Percentiles rank a stretch among this genome's conserved stretches.
Evolutionary conservation across 1,140 invertebrate species (phyloP).

Genomic region (Sipha flava): DNA sequence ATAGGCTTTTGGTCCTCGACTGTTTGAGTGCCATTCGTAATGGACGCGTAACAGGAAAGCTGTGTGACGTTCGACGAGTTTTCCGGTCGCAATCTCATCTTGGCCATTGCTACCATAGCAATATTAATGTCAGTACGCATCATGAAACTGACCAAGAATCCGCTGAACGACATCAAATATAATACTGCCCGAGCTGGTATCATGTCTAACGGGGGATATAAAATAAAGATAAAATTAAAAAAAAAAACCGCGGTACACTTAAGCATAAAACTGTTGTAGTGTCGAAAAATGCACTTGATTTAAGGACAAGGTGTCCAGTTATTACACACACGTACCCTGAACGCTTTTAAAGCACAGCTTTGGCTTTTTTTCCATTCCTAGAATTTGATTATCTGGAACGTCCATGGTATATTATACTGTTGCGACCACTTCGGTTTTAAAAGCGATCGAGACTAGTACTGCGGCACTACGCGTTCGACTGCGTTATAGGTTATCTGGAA

Average conservation of each 20-base stretch:
- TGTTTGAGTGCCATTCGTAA: slow-evolving; percentile 34
- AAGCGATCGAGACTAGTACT: too few species aligned
- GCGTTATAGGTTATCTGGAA: background rate
- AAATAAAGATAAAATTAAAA: background rate
- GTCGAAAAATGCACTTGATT: background rate
- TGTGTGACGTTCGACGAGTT: slow-evolving; percentile 36
- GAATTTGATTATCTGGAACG: slow-evolving; percentile 15
- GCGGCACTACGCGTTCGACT: background rate
- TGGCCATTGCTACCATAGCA: slow-evolving; percentile 60
- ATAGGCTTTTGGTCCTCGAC: slow-evolving; percentile 35
- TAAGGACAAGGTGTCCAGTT: background rate
- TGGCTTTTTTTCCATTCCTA: slow-evolving; percentile 16
- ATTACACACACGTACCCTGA: background rate
- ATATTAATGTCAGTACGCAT: slow-evolving; percentile 67
- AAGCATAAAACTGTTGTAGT: background rate
- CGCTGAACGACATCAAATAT: slow-evolving; percentile 61
- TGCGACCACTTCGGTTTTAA: background rate
- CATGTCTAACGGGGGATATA: slow-evolving; percentile 46
- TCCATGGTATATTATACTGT: background rate
- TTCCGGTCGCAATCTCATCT: slow-evolving; percentile 40
- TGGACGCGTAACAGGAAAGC: slow-evolving; percentile 39
- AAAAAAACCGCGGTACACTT: background rate
- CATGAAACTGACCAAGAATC: slow-evolving; percentile 66
- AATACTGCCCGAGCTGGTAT: slow-evolving; percentile 57
- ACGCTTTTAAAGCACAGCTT: slow-evolving; percentile 24